These are phyloP conservation scores for Scylla paramamosain DNA, from an alignment of 1,140 invertebrate species.

Conservation along the genomic window DNA sequence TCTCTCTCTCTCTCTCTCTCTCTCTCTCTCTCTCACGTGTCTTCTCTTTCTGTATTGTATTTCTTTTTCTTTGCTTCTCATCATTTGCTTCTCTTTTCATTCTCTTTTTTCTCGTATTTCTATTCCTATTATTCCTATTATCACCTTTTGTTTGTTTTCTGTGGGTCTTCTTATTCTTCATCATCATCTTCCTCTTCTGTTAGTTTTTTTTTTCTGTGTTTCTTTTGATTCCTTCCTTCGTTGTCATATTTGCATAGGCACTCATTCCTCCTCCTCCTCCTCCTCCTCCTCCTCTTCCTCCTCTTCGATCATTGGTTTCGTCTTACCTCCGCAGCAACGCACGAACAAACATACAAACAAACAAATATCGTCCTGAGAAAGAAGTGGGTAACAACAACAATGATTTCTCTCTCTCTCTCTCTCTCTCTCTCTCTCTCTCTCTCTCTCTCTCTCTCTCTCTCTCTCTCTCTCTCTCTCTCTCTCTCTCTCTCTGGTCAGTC, in stretches of 20 bases:
- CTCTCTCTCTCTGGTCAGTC: background rate
- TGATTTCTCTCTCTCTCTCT: slow-evolving; percentile 8
- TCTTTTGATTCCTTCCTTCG: no score
- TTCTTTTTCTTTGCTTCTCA: no score
- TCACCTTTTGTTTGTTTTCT: background rate
- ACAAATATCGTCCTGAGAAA: background rate
- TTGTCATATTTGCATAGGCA: no score
- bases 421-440: slow-evolving; percentile 41
- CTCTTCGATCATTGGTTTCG: background rate
- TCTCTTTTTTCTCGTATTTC: background rate
- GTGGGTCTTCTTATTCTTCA: no score
- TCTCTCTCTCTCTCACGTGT: background rate
- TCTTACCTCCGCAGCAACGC: background rate
- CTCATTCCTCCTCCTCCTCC: no score
- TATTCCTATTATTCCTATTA: background rate
- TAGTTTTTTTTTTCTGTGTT: no score
- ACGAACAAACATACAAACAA: background rate
- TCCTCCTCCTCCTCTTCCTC: background rate
- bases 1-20: background rate
- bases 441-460: slow-evolving; percentile 32
- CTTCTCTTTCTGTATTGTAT: no score
- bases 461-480: slow-evolving; percentile 41
- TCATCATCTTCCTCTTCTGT: no score
- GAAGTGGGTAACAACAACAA: background rate
- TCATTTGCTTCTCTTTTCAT: no score